Evolutionary conservation across 2,113 vertebrate genomes (phyloP).

Genomic region (Struthio camelus): DNA sequence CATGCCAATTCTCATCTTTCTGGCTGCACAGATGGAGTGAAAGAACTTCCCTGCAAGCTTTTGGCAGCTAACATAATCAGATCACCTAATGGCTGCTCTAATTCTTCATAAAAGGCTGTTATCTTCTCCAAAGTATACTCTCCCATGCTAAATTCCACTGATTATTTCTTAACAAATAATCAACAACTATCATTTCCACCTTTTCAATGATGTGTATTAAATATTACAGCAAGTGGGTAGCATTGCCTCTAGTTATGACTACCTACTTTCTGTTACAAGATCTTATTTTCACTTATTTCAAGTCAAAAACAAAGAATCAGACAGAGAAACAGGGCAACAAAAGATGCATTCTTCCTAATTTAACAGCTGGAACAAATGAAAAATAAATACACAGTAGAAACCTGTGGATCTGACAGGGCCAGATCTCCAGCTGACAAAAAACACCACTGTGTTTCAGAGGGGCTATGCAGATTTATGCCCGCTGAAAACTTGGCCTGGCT

Average conservation of each 20-base stretch:
- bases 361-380: background rate
- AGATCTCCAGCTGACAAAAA: background rate
- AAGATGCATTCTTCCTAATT: background rate
- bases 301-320: background rate
- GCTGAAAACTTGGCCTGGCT: background rate
- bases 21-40: conserved; percentile 20
- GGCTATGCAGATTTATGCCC: background rate
- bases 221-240: background rate
- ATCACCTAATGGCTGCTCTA: background rate
- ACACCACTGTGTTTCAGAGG: background rate
- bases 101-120: background rate
- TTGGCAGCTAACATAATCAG: background rate
- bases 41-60: conserved; percentile 11
- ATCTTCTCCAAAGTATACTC: background rate
- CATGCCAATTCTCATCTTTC: conserved; percentile 25
- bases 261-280: background rate
- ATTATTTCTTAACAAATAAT: background rate
- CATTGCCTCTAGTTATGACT: background rate
- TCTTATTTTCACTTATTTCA: background rate
- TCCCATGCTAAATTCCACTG: background rate
- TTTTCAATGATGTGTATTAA: background rate
- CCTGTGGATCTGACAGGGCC: background rate
- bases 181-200: background rate
- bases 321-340: background rate
- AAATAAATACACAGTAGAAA: background rate